These are phyloP conservation scores for Chaetops frenatus DNA, from an alignment of 2,113 vertebrate species.

Conservation along the genomic window DNA sequence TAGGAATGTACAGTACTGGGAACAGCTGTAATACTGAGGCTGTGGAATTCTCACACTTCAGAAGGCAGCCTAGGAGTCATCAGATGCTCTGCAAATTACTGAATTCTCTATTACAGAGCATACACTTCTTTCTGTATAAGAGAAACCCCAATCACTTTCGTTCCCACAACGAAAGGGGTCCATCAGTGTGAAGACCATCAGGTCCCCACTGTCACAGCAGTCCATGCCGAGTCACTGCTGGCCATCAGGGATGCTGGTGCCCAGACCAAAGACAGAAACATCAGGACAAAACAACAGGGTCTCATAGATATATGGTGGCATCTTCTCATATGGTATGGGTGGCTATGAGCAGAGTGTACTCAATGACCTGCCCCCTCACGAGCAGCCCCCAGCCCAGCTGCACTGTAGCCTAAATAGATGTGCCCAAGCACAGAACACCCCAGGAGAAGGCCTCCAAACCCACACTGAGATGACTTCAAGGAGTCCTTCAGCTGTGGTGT, in stretches of 20 bases:
- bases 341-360: neutral
- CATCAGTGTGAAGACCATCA: neutral
- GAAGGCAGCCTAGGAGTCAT: neutral
- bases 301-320: neutral
- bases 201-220: neutral
- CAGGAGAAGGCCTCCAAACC: neutral
- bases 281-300: neutral
- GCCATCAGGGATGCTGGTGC: neutral
- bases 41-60: neutral
- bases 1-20: neutral
- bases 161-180: neutral
- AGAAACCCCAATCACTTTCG: neutral
- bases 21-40: neutral
- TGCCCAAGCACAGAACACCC: neutral
- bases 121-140: neutral
- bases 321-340: neutral
- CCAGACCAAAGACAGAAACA: neutral
- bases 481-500: neutral
- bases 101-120: neutral
- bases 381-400: neutral
- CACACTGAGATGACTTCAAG: neutral
- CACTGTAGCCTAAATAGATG: neutral
- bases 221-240: neutral
- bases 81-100: neutral
- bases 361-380: fast-evolving